Evolutionary conservation across 2,797 vertebrate genomes (phyloP).

Genomic region (Silurus aristotelis): DNA sequence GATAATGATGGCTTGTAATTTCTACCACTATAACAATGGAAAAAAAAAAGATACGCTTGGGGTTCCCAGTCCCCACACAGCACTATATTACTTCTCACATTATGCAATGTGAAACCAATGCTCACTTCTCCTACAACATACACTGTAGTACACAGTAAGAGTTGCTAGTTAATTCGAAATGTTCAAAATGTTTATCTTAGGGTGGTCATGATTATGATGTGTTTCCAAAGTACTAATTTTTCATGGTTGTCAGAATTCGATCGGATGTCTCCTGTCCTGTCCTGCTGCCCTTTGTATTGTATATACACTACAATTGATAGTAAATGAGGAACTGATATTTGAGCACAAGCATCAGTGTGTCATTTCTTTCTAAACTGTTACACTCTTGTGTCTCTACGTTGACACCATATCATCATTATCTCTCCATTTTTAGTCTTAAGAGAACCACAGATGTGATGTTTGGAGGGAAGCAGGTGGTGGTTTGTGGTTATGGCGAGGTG

Average conservation of each 20-base stretch:
- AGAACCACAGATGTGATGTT: slow-evolving; percentile 99
- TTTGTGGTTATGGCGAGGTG: slow-evolving; percentile 98
- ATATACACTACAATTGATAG: background rate
- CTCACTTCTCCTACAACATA: no score
- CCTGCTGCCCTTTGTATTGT: background rate
- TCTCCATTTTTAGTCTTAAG: slow-evolving; percentile 83
- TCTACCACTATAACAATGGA: background rate
- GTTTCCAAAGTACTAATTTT: background rate
- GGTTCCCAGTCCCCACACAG: background rate
- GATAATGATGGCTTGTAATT: background rate
- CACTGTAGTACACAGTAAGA: no score
- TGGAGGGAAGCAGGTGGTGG: slow-evolving; percentile 96
- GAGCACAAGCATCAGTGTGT: background rate
- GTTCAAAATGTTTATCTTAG: background rate
- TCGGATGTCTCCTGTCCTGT: background rate
- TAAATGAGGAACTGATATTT: slow-evolving; percentile 1
- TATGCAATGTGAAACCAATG: background rate
- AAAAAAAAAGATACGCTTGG: background rate
- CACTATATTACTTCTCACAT: background rate
- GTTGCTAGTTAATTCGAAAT: background rate
- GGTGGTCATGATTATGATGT: background rate
- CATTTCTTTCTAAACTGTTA: background rate
- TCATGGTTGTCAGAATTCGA: background rate
- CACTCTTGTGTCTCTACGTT: background rate
- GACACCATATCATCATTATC: slow-evolving; percentile 3